Percentiles rank a stretch among this genome's conserved stretches.
Evolutionary conservation across 2,888 invertebrate genomes (phyloP).

Genomic region (Epistrophe grossulariae): DNA sequence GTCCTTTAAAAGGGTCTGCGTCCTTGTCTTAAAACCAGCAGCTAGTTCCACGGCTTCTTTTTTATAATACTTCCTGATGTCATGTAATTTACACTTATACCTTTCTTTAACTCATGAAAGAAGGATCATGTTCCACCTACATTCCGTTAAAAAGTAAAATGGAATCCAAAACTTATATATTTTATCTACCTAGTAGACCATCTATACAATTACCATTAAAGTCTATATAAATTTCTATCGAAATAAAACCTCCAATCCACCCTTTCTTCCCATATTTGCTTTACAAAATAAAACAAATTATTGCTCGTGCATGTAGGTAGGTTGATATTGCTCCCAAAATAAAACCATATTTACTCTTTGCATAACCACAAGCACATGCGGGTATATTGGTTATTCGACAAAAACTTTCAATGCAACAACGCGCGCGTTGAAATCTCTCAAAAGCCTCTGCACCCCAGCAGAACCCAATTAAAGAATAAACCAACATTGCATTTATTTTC

Average conservation of each 20-base stretch:
- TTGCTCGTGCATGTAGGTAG: no score
- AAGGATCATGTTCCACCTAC: background rate
- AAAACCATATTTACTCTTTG: constrained; percentile 1
- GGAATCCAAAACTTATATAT: no score
- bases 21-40: no score
- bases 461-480: constrained; percentile 68
- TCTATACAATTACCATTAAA: no score
- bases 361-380: constrained; percentile 13
- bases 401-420: constrained; percentile 56
- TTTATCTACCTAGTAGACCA: no score
- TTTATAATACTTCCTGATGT: no score
- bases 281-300: background rate
- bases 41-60: no score
- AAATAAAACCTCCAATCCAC: background rate
- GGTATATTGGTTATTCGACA: constrained; percentile 33
- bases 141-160: no score
- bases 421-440: constrained; percentile 54
- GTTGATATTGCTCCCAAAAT: background rate
- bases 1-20: no score
- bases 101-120: background rate
- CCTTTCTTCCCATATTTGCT: constrained; percentile 31
- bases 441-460: constrained; percentile 57
- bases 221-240: background rate
- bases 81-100: background rate
- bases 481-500: constrained; percentile 51